Conservation (phyloP, 2,888 invertebrate genomes). For the Troilus luridus region DNA sequence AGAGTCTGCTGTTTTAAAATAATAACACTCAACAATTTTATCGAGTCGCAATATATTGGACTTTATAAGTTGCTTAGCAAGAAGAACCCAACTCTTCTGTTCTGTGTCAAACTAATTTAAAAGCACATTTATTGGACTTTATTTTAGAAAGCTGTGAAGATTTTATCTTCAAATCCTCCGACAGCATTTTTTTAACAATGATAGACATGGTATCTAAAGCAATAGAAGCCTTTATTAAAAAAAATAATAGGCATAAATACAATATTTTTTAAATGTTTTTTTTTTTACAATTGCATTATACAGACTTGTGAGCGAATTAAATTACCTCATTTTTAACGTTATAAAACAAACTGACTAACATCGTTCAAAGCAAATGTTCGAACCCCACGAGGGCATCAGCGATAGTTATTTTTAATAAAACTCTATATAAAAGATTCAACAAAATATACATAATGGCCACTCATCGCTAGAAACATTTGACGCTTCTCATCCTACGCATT, state of each 20-base stretch:
- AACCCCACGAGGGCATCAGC: background rate
- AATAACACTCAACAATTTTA: background rate
- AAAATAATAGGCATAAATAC: background rate
- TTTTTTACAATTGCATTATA: background rate
- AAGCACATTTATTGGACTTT: background rate
- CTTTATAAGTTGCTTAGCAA: background rate
- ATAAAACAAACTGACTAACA: background rate
- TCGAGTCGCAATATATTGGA: background rate
- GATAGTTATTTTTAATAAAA: conserved; percentile 43
- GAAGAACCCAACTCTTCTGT: background rate
- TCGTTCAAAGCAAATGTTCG: background rate
- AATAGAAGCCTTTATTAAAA: background rate
- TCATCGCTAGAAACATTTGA: background rate
- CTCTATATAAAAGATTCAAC: conserved; percentile 54
- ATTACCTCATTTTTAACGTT: background rate
- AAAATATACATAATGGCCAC: conserved; percentile 54
- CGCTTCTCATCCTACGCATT: background rate
- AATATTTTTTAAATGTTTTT: background rate
- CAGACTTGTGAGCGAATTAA: background rate
- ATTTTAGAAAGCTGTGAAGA: background rate
- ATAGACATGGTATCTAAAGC: background rate
- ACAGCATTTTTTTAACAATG: background rate
- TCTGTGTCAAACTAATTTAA: background rate
- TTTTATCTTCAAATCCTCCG: background rate
- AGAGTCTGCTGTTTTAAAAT: background rate